phyloP scores from a whole-genome alignment of 53 echinoderm and acorn worm genomes.

The Antedon mediterranea region DNA sequence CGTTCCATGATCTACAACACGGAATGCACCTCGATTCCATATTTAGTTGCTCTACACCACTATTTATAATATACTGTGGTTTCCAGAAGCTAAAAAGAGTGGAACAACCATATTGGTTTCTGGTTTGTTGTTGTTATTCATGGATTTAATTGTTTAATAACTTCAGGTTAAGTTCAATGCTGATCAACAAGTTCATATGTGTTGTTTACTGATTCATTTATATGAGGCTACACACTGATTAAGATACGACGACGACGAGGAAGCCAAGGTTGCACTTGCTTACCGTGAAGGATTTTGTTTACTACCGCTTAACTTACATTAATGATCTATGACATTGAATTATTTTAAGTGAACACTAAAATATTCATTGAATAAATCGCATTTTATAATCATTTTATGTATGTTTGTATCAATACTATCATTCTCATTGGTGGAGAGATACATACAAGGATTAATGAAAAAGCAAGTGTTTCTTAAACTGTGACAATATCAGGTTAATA shows the following conservation, averaged over 20 bases:
- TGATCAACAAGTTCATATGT: not conserved
- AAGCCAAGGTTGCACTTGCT: not conserved
- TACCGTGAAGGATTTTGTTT: not conserved
- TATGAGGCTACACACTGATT: not conserved
- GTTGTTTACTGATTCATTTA: too few species aligned
- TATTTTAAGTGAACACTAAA: not conserved
- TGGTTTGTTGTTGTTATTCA: too few species aligned
- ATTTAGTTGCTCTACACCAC: not conserved
- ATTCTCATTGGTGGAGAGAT: not conserved
- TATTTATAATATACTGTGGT: not conserved
- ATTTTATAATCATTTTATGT: not conserved
- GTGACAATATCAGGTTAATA: not conserved
- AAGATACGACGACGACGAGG: not conserved
- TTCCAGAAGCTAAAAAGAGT: not conserved
- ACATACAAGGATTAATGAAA: not conserved
- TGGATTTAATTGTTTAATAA: too few species aligned
- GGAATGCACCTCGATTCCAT: conserved; percentile 12
- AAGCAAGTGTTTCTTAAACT: not conserved
- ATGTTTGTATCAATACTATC: not conserved
- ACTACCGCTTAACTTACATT: too few species aligned
- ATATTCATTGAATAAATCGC: not conserved
- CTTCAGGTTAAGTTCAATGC: too few species aligned
- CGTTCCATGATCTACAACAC: conserved; percentile 6
- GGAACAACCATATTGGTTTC: not conserved
- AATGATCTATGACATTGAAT: not conserved